Evolutionary conservation across 2,888 invertebrate species (phyloP), one percentile per base, ranked within the genome.

Genomic region (Lampropteryx suffumata): DNA sequence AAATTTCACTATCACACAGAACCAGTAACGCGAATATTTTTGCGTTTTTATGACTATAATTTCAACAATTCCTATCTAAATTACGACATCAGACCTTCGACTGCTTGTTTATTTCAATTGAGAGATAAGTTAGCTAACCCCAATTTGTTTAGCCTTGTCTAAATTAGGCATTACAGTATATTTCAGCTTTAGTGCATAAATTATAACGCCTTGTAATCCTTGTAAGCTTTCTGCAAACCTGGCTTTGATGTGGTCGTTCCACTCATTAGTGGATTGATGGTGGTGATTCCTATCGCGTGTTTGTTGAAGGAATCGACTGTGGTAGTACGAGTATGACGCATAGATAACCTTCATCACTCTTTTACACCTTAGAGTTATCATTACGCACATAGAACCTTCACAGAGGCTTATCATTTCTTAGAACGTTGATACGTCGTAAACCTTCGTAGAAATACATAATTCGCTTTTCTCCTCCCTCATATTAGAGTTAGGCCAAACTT

Each of bases 71-170:
- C 27, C 14, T 37, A 36, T 47, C 42, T 45, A 27, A 36, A 39
- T 34, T 40, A 13, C 12, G 26, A n/a, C n/a, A 44, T 48, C 11
- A 48, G 37, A 39, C 44, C 50, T 29, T 46, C 40, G 12, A 28
- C 27, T 41, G 35, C 27, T 17, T 43, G 35, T 45, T 7, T 41
- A n/a, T 51, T 51, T 33, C 42, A 29, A 33, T 46, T 24, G 42
- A 47, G 42, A 37, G 46, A 42, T 45, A 36, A 12, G 24, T 50
- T 36, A 40, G 40, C 30, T 40, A 50, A 41, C 50, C 40, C 27
- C 40, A 50, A 50, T 50, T 50, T 21, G 29, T 50, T 41, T 41
- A 42, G 42, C 46, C 42, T 46, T 51, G 46, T 42, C 41, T 42
- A 13, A 44, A 41, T 46, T 46, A 46, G 45, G 29, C 26, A 34